Evolutionary conservation across 2,113 vertebrate species (phyloP).

Genomic region (Bubalus kerabau): DNA sequence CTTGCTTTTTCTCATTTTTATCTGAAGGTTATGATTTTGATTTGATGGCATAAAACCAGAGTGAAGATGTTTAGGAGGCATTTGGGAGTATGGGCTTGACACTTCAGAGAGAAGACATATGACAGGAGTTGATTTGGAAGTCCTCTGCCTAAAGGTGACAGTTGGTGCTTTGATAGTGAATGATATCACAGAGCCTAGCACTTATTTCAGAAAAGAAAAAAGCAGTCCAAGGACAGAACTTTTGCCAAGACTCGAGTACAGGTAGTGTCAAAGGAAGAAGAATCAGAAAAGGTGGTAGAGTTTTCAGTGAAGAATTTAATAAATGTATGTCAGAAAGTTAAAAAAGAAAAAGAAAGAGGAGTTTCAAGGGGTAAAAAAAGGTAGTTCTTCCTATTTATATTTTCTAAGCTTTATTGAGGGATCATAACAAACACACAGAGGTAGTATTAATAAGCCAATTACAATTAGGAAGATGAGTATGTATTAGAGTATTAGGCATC

Average conservation of each 20-base stretch:
- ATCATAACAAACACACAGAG: not conserved
- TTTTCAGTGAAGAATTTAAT: not conserved
- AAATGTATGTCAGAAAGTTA: not conserved
- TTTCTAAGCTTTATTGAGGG: not conserved
- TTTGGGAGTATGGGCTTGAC: not conserved
- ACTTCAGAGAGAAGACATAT: not conserved
- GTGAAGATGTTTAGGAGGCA: not conserved
- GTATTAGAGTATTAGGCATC: not conserved
- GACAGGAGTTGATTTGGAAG: not conserved
- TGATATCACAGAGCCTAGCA: not conserved
- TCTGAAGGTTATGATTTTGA: not conserved
- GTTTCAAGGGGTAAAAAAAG: not conserved
- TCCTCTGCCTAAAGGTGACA: not conserved
- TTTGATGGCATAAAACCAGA: not conserved
- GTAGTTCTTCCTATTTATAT: not conserved
- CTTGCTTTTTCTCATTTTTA: not conserved
- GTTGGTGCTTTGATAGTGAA: not conserved
- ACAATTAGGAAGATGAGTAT: not conserved
- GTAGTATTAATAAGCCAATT: not conserved
- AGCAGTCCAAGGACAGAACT: not conserved
- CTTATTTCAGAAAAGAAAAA: not conserved
- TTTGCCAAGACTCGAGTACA: not conserved
- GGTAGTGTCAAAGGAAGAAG: not conserved
- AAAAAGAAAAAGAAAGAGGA: not conserved
- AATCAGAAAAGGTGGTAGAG: not conserved